A percentile compares a stretch with the other conserved stretches of the same genome.
Evolutionary conservation across 2,888 invertebrate species (phyloP).

Genomic region (Eilema depressum): DNA sequence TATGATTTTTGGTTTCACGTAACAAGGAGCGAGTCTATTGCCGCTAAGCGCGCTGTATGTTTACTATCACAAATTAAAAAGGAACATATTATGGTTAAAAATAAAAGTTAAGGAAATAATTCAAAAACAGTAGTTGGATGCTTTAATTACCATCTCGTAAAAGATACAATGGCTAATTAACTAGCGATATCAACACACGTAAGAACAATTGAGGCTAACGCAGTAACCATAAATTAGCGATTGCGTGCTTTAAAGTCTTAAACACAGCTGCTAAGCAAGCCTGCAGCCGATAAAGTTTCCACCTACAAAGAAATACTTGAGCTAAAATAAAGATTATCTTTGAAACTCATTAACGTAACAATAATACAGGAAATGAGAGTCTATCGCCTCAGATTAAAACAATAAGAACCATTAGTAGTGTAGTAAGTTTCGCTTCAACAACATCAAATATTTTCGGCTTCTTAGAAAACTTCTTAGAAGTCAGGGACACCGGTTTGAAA

Average conservation of each 20-base stretch:
- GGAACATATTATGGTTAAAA: background rate
- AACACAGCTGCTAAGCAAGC: conserved; percentile 40
- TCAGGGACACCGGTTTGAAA: conserved; percentile 53
- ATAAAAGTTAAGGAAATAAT: background rate
- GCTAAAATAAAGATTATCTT: conserved; percentile 18
- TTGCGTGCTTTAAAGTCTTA: conserved; percentile 47
- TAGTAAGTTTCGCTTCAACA: conserved; percentile 10
- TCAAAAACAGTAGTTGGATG: background rate
- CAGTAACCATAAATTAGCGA: conserved; percentile 42
- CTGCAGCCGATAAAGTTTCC: conserved; percentile 42
- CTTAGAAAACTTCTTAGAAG: conserved; percentile 55
- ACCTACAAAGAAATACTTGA: conserved; percentile 39
- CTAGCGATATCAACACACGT: background rate
- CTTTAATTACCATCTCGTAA: background rate
- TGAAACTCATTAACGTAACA: conserved; percentile 20
- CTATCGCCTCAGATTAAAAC: conserved; percentile 7
- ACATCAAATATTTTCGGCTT: conserved; percentile 28
- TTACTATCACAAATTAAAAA: background rate
- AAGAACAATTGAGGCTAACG: conserved; percentile 36
- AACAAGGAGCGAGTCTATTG: no score
- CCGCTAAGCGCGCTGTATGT: no score
- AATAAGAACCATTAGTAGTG: conserved; percentile 11
- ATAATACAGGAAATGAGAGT: conserved; percentile 20
- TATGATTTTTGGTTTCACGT: no score
- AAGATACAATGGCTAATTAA: conserved; percentile 3